phyloP scores from a whole-genome alignment of 2,797 vertebrate species.

The Alectoris magna region DNA sequence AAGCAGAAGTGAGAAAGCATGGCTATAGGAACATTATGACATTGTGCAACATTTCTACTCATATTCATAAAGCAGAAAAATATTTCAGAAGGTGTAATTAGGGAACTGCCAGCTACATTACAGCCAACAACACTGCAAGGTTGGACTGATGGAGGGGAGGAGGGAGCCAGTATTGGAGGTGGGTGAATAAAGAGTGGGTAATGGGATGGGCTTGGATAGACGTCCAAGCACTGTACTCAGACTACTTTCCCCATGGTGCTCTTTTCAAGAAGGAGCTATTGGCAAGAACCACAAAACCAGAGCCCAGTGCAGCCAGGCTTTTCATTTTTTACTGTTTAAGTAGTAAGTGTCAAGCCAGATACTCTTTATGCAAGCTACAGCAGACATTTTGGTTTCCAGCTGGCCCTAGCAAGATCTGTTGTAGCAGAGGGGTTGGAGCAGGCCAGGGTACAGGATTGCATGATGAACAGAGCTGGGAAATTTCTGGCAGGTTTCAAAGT shows the following conservation, averaged over 20 bases:
- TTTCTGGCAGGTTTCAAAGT: not conserved
- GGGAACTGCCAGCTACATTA: not conserved
- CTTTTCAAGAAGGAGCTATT: not conserved
- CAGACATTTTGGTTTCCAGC: not conserved
- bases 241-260: not conserved
- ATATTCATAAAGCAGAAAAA: not conserved
- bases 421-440: rapidly evolving
- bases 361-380: not conserved
- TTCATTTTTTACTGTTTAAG: not conserved
- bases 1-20: not conserved
- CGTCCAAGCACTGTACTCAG: not conserved
- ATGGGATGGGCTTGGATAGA: not conserved
- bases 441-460: not conserved
- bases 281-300: not conserved
- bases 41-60: rapidly evolving
- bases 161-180: not conserved
- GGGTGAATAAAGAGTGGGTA: not conserved
- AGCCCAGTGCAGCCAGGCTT: not conserved
- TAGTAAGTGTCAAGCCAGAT: not conserved
- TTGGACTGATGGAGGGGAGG: not conserved
- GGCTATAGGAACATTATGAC: rapidly evolving
- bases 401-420: not conserved
- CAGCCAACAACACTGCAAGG: not conserved
- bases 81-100: not conserved
- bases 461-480: not conserved